phyloP scores from a whole-genome alignment of 2,113 vertebrate species.

The Suncus etruscus region DNA sequence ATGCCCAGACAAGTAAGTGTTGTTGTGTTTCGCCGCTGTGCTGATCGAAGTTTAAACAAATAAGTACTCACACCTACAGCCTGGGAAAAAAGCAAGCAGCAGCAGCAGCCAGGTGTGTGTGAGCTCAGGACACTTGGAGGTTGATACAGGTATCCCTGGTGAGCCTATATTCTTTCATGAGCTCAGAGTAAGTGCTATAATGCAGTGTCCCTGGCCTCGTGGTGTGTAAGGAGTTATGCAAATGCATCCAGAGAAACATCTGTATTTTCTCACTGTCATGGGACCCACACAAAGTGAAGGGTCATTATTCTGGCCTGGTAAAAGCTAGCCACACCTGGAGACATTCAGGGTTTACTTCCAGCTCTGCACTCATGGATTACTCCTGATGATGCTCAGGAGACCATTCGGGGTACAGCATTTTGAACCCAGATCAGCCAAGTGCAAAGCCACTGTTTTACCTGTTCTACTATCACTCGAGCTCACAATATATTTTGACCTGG shows the following conservation, averaged over 20 bases:
- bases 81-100: not conserved
- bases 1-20: constrained; percentile 74
- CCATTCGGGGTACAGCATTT: no score
- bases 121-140: not conserved
- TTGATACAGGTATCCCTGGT: not conserved
- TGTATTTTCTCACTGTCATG: not conserved
- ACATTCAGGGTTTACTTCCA: no score
- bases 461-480: no score
- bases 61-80: constrained; percentile 55
- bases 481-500: not conserved
- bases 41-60: constrained; percentile 71
- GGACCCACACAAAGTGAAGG: not conserved
- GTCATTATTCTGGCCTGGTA: not conserved
- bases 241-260: not conserved
- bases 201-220: not conserved
- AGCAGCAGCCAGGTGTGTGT: not conserved
- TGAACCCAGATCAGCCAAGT: no score
- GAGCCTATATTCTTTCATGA: not conserved
- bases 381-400: no score
- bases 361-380: no score
- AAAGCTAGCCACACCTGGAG: no score
- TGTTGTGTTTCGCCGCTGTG: constrained; percentile 69
- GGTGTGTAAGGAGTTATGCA: not conserved
- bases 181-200: not conserved
- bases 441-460: no score